A percentile compares a stretch with the other conserved stretches of the same genome.
These are phyloP conservation scores for Buphagus erythrorhynchus DNA, from an alignment of 2,797 vertebrate species.

Conservation along the genomic window DNA sequence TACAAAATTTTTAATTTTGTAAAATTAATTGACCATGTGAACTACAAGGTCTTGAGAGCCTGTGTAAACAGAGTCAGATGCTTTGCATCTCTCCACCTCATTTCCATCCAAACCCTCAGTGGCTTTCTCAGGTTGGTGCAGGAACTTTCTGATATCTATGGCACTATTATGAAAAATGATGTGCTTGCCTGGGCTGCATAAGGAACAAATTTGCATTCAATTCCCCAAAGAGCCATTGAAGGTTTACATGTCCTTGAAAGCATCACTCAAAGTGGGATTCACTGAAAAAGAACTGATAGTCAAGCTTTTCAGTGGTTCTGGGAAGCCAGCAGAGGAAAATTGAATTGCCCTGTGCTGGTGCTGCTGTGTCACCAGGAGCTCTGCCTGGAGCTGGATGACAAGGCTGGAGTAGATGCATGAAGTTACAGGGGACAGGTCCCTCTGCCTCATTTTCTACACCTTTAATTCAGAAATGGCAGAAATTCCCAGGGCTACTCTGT, in stretches of 20 bases:
- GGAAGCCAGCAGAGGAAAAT: background rate
- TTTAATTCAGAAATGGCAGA: background rate
- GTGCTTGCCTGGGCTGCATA: background rate
- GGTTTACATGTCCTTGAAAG: conserved; percentile 24
- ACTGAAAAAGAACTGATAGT: background rate
- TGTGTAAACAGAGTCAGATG: background rate
- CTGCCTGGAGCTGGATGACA: background rate
- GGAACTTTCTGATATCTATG: background rate
- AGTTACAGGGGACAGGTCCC: background rate
- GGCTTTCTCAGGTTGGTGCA: background rate
- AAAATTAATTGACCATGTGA: background rate
- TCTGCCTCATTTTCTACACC: background rate
- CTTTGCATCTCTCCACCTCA: background rate
- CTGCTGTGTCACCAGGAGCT: background rate
- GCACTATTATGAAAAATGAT: background rate
- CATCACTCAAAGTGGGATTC: background rate
- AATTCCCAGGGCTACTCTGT: background rate
- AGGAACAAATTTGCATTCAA: conserved; percentile 37
- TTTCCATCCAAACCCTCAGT: background rate
- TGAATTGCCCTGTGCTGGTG: background rate
- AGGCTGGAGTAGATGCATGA: background rate
- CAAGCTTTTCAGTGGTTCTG: background rate
- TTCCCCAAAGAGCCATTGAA: background rate
- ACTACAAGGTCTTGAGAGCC: background rate
- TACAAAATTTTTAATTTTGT: accelerated